Conservation (phyloP, 1,140 invertebrate species). For the Ephestia elutella region DNA sequence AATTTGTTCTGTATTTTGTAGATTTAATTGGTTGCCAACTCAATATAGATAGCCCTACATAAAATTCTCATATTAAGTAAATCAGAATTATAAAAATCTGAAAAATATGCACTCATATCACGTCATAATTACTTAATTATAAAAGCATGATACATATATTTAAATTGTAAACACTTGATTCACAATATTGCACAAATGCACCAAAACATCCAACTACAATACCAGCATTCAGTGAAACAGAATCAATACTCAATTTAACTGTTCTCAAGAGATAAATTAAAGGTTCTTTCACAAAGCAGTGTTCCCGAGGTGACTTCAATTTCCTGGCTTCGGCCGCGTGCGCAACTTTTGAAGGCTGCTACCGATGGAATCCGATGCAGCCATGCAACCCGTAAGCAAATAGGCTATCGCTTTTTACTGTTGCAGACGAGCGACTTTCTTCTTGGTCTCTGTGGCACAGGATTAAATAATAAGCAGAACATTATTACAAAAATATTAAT, state of each 20-base stretch:
- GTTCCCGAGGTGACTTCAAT: conserved; percentile 69
- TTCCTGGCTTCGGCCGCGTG: conserved; percentile 53
- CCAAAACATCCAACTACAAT: not conserved
- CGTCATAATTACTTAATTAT: too few relatives aligned
- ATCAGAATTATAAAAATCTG: too few relatives aligned
- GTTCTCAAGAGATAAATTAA: conserved; percentile 63
- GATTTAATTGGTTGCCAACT: too few relatives aligned
- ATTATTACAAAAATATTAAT: too few relatives aligned
- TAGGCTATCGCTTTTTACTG: conserved; percentile 38
- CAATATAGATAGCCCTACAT: too few relatives aligned
- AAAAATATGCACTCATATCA: too few relatives aligned
- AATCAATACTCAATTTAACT: conserved; percentile 68
- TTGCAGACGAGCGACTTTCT: conserved; percentile 15
- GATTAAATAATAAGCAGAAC: too few relatives aligned
- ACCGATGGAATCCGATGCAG: conserved; percentile 58
- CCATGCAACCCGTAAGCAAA: conserved; percentile 48
- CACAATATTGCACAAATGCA: not conserved
- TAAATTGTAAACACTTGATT: too few relatives aligned
- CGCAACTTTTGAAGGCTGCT: conserved; percentile 59
- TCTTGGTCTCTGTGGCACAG: too few relatives aligned
- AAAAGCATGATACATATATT: too few relatives aligned
- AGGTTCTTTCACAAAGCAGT: conserved; percentile 69
- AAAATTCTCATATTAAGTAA: too few relatives aligned
- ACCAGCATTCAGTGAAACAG: conserved; percentile 10
- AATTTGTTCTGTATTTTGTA: not conserved